Base-by-base conservation (phyloP, 2,113 vertebrate genomes). In the Oophaga pumilio region DNA sequence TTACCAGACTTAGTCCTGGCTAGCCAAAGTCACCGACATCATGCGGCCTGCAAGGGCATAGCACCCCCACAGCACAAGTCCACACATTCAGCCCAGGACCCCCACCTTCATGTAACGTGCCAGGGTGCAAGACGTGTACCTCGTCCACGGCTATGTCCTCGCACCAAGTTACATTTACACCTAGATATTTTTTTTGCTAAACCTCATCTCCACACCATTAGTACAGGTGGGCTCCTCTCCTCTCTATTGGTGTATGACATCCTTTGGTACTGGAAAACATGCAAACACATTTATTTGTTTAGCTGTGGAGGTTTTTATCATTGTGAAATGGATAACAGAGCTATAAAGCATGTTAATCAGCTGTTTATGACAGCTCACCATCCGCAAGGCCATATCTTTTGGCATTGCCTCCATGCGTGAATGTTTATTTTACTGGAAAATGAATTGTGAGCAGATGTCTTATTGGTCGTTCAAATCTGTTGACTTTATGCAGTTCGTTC, bases 381-480 rank as follows among this genome's bases (percentile, higher is more conserved):
- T 66, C 59, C 49, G 56, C 59, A 50, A 43, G 57, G 59, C 56
- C 28, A 20, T 82, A 82, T 66, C 79, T 64, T 64, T 82, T 49
- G 60, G 33, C 53, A 64, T 2, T 11, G 28, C 9, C 64, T 43
- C 18, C 24, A 64, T 50, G 59, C 33, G 50, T 64, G 33, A 50
- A 62, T 22, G 57, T 20, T 81, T 43, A 59, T 26, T 64, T 82
- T 50, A 49, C 60, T 66, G 11, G 28, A 64, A 56, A 60, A 82
- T 64, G 33, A 49, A 28, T 62, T 64, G 57, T 64, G 33, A 62
- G 20, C 79, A 82, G 33, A 66, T 82, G 79, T 49, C 26, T 62
- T 22, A 82, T 18, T 82, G 59, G 79, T 24, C 59, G 57, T 79
- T 79, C n/a, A 28, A 52, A 79, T n/a, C 8, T 62, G 49, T 82